phyloP scores from a whole-genome alignment of 2,888 invertebrate species.

The Nasonovia ribisnigri region DNA sequence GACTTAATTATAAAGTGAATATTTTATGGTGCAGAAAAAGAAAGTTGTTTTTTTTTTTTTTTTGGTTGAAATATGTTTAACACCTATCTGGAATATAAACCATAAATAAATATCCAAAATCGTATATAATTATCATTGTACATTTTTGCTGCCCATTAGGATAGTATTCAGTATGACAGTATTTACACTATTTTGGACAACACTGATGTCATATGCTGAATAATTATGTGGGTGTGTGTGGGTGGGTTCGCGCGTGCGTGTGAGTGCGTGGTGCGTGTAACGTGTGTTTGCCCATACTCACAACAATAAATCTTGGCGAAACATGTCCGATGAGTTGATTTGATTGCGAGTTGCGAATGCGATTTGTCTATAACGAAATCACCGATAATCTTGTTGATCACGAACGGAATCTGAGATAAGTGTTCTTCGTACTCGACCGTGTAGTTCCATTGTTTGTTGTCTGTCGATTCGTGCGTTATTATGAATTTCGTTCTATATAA shows the following conservation, averaged over 20 bases:
- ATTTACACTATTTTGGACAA: no score
- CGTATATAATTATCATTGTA: no score
- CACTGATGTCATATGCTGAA: no score
- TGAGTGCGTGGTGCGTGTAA: no score
- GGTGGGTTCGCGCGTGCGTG: no score
- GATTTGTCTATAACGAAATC: conserved; percentile 74
- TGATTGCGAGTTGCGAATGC: conserved; percentile 73
- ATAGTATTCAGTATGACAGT: no score
- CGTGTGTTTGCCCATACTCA: no score
- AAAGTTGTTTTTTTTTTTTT: not conserved
- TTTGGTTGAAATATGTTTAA: not conserved
- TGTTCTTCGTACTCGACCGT: conserved; percentile 76
- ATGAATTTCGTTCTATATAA: conserved; percentile 75
- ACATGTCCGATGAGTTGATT: conserved; percentile 77
- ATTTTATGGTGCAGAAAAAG: not conserved
- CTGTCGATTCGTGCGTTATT: conserved; percentile 77
- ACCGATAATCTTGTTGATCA: conserved; percentile 75
- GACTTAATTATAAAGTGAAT: not conserved
- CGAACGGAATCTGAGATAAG: conserved; percentile 77
- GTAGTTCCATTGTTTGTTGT: conserved; percentile 80
- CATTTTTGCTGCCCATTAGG: no score
- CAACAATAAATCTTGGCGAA: conserved; percentile 73
- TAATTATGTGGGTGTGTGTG: no score
- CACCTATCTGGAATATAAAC: not conserved
- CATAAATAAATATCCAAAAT: no score